Evolutionary conservation across 2,888 invertebrate genomes (phyloP).

Genomic region (Thecocarcelia acutangulata): DNA sequence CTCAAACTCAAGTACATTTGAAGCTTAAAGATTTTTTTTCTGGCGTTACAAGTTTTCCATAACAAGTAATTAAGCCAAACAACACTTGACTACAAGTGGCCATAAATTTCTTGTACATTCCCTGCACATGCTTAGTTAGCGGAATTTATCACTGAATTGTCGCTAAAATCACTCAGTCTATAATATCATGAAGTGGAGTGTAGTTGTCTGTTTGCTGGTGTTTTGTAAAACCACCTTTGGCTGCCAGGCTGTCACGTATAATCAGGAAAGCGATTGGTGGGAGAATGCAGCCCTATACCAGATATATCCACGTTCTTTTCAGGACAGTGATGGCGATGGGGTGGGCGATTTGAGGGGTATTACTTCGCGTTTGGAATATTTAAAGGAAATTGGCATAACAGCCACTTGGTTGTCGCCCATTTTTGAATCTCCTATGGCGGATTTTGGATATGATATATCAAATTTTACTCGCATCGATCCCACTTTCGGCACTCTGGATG

Average conservation of each 20-base stretch:
- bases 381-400: slow-evolving; percentile 86
- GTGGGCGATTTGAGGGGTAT: slow-evolving; percentile 93
- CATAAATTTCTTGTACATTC: not conserved
- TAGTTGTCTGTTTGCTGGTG: slow-evolving; percentile 20
- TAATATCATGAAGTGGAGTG: slow-evolving; percentile 31
- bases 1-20: not conserved
- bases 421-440: slow-evolving; percentile 90
- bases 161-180: slow-evolving; percentile 19
- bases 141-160: not conserved
- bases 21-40: not conserved
- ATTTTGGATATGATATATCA: slow-evolving; percentile 93
- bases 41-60: slow-evolving; percentile 1
- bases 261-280: slow-evolving; percentile 86
- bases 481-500: slow-evolving; percentile 87
- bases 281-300: slow-evolving; percentile 91
- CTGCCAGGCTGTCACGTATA: slow-evolving; percentile 18
- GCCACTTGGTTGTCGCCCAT: slow-evolving; percentile 93
- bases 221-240: slow-evolving; percentile 5
- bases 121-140: not conserved
- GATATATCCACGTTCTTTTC: slow-evolving; percentile 92
- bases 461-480: slow-evolving; percentile 89
- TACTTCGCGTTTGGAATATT: slow-evolving; percentile 84
- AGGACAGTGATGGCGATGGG: slow-evolving; percentile 91
- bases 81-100: slow-evolving; percentile 5
- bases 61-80: slow-evolving; percentile 5